Evolutionary conservation across 2,113 vertebrate species (phyloP).

Genomic region (Tapirus terrestris): DNA sequence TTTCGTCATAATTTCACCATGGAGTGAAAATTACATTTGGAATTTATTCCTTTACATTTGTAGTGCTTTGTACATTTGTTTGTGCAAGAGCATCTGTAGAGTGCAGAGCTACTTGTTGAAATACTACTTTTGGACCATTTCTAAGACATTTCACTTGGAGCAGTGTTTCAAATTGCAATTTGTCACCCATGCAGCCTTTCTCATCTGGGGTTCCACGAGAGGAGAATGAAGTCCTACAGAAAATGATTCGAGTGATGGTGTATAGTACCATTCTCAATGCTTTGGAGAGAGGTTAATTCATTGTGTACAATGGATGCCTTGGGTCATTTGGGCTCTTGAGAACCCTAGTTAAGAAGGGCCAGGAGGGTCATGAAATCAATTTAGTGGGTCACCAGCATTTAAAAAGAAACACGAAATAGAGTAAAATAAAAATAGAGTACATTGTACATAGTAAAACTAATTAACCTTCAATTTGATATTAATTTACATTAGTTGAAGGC

Average conservation of each 20-base stretch:
- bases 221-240: constrained; percentile 7
- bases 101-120: neutral
- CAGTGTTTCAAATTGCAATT: neutral
- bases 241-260: neutral
- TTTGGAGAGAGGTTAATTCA: constrained; percentile 35
- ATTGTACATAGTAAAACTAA: neutral
- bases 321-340: constrained; percentile 48
- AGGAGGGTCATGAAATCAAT: constrained; percentile 35
- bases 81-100: neutral
- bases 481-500: constrained; percentile 12
- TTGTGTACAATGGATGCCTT: neutral
- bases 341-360: neutral
- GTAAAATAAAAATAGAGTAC: constrained; percentile 17
- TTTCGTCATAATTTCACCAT: neutral
- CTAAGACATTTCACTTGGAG: neutral
- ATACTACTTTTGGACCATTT: neutral
- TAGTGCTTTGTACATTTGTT: constrained; percentile 3
- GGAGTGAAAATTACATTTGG: neutral
- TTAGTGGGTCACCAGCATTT: constrained; percentile 21
- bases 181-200: neutral
- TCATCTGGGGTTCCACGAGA: neutral
- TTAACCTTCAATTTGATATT: constrained; percentile 42
- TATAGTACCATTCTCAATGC: neutral
- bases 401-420: neutral
- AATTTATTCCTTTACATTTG: neutral